Evolutionary conservation across 2,797 vertebrate species (phyloP), one percentile per base, ranked within the genome.

Genomic region (Hafferia zeledoni): DNA sequence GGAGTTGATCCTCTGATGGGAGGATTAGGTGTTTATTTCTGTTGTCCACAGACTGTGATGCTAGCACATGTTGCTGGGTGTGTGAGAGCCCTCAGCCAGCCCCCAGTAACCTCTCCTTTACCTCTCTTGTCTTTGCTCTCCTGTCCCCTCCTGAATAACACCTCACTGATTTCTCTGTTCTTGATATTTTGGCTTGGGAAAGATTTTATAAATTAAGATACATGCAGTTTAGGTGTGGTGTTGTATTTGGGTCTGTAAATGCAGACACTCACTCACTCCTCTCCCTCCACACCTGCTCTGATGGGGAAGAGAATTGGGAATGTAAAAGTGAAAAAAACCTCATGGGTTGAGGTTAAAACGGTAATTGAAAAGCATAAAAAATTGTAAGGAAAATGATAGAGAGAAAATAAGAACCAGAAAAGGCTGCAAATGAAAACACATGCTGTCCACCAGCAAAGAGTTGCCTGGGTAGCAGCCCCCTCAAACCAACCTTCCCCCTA

Each of bases 1-100:
- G 70, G 83, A 87, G 94, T 60, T 94, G 89, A 94, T 83, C 49
- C 60, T 83, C 80, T 96, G 65, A 88, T 57, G 82, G 87, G 76
- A 75, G 89, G 92, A 90, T 97, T 96, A 96, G 63, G 37, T 93
- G 85, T 81, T 95, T 96, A 89, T 94, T 96, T 94, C 80, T 95
- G 85, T 87, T 93, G 89, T 82, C 52, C 60, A 17, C 35, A 68
- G 89, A 59, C 84, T 83, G 53, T 71, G 89, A 52, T 52, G 65
- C 63, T 71, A 46, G 77, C 43, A 76, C 23, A 5, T 85, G 83
- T 79, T 4, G 2, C 30, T 83, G 71, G 25, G 37, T 17, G 1
- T 67, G 28, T 43, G 75, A 87, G 68, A 64, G 10, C 50, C 85
- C 77, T 72, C 30, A 37, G 59, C 56, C n/a, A 68, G 33, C 59